These are phyloP conservation scores for Trochalopteron elliotii DNA, from an alignment of 2,113 vertebrate genomes.

Conservation along the genomic window DNA sequence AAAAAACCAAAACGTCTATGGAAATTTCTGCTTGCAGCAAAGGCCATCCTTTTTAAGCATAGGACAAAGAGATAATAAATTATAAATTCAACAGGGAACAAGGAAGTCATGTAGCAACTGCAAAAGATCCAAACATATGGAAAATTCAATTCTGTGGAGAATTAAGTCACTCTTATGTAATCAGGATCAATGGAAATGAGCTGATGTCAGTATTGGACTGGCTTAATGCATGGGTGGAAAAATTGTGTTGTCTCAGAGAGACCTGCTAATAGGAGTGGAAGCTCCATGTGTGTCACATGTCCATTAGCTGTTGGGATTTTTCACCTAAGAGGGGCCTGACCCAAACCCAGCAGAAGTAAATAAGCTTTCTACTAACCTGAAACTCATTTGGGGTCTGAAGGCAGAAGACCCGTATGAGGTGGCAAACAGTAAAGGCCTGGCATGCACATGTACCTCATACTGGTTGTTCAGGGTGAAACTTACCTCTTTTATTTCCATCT, in stretches of 20 bases:
- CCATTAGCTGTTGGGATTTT: background rate
- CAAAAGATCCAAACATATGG: constrained; percentile 49
- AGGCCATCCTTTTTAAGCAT: background rate
- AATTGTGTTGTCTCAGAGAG: constrained; percentile 10
- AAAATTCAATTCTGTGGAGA: constrained; percentile 54
- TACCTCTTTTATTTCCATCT: background rate
- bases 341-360: background rate
- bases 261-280: background rate
- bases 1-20: background rate
- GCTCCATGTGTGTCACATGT: background rate
- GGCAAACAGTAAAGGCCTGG: background rate
- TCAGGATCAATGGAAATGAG: constrained; percentile 46
- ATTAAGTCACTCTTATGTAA: constrained; percentile 60
- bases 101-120: constrained; percentile 31
- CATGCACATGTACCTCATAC: background rate
- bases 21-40: background rate
- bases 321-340: background rate
- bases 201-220: constrained; percentile 60
- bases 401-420: background rate
- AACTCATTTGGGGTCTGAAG: background rate
- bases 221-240: constrained; percentile 54
- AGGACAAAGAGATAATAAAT: background rate
- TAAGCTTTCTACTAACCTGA: background rate
- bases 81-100: constrained; percentile 6
- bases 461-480: background rate